Conservation (phyloP, 2,888 invertebrate genomes). For the Acanthacorydalis orientalis region DNA sequence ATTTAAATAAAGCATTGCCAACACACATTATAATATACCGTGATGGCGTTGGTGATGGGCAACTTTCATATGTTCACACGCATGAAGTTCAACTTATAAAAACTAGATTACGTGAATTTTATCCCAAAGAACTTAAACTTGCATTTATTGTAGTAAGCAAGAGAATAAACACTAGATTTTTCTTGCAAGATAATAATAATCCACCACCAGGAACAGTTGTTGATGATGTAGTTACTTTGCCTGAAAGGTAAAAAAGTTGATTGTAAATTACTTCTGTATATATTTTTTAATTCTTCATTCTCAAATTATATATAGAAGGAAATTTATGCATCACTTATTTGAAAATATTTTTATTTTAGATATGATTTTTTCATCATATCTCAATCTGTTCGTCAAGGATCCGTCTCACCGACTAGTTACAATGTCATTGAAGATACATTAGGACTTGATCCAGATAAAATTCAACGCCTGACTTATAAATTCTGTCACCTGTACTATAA, state of each 20-base stretch:
- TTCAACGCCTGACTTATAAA: constrained; percentile 77
- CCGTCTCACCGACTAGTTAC: constrained; percentile 81
- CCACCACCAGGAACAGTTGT: constrained; percentile 78
- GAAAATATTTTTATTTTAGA: constrained; percentile 22
- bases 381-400: constrained; percentile 75
- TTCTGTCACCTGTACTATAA: constrained; percentile 84
- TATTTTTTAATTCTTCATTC: background rate
- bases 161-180: constrained; percentile 65
- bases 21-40: constrained; percentile 65
- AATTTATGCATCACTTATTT: too few relatives aligned
- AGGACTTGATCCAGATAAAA: constrained; percentile 48
- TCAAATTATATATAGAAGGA: too few relatives aligned
- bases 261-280: background rate
- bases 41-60: constrained; percentile 91
- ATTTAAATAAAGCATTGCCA: constrained; percentile 33
- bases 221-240: constrained; percentile 70
- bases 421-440: constrained; percentile 66
- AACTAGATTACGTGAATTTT: constrained; percentile 33
- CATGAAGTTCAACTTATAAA: constrained; percentile 53
- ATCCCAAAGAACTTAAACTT: constrained; percentile 31
- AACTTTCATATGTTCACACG: constrained; percentile 57
- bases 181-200: constrained; percentile 35
- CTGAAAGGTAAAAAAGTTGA: constrained; percentile 33
- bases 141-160: constrained; percentile 80
- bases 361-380: constrained; percentile 86